Percentiles rank a stretch among this genome's conserved stretches.
Evolutionary conservation across 2,797 vertebrate species (phyloP).

Genomic region (Pseudomugil tenellus): DNA sequence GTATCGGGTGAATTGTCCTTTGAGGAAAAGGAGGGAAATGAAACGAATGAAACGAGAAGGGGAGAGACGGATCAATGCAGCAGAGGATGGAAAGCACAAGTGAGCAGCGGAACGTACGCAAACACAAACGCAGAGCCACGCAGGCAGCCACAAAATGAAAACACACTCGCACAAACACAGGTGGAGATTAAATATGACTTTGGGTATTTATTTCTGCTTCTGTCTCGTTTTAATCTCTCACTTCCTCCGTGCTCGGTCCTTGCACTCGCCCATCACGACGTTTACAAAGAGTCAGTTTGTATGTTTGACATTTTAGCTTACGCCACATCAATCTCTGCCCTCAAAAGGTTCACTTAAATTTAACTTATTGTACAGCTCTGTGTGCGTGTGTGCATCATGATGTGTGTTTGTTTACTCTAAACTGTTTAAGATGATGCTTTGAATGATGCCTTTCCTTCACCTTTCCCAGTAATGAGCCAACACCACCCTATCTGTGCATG

Average conservation of each 20-base stretch:
- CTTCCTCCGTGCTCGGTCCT: conserved; percentile 19
- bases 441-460: conserved; percentile 57
- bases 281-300: conserved; percentile 53
- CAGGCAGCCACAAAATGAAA: conserved; percentile 50
- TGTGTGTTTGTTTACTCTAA: conserved; percentile 10
- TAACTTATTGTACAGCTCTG: not conserved
- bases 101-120: conserved; percentile 26
- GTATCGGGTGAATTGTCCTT: conserved; percentile 62
- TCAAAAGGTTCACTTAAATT: conserved; percentile 47
- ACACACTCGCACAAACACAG: conserved; percentile 25
- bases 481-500: conserved; percentile 9
- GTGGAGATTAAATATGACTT: conserved; percentile 82
- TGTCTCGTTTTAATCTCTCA: conserved; percentile 40
- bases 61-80: conserved; percentile 48
- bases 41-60: conserved; percentile 48
- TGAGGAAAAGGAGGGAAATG: conserved; percentile 57
- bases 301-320: conserved; percentile 51
- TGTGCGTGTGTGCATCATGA: not conserved
- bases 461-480: conserved; percentile 66
- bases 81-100: conserved; percentile 38
- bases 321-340: conserved; percentile 43
- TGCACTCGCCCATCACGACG: conserved; percentile 18
- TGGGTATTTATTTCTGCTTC: conserved; percentile 44
- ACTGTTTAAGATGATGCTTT: conserved; percentile 57
- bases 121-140: not conserved